Conservation (phyloP, 2,797 vertebrate genomes). For the Xiphophorus birchmanni region DNA sequence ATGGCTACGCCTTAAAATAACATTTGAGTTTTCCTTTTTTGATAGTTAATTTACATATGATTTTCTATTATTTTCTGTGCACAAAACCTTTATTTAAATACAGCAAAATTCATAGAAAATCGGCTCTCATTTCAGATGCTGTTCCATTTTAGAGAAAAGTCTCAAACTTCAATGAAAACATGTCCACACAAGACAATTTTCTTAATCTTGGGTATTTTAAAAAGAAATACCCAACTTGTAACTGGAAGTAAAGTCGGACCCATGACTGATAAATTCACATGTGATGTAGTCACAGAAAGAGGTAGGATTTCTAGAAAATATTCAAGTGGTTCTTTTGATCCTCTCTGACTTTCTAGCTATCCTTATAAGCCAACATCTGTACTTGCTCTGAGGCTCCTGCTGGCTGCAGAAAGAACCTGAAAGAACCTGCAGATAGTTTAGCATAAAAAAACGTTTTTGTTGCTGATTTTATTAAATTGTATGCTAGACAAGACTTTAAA, state of each 20-base stretch:
- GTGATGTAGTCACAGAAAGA: background rate
- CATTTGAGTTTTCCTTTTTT: background rate
- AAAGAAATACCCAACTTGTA: background rate
- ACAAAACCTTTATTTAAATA: background rate
- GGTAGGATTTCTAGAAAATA: background rate
- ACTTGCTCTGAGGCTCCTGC: background rate
- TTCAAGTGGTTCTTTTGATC: background rate
- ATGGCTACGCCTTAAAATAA: background rate
- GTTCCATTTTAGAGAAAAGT: background rate
- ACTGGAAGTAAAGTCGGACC: background rate
- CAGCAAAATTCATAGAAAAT: background rate
- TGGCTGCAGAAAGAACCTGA: background rate
- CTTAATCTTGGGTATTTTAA: background rate
- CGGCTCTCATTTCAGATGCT: background rate
- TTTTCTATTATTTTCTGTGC: background rate
- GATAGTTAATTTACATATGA: background rate
- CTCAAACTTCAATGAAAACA: background rate
- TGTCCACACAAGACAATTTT: background rate
- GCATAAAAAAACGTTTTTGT: too few relatives aligned
- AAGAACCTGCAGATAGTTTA: background rate
- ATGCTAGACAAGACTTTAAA: background rate
- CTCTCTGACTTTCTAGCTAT: background rate
- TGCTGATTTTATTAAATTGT: background rate
- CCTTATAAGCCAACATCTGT: background rate
- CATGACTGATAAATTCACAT: background rate